Base-by-base conservation (phyloP, 2,888 invertebrate species). In the Stegana nigrithorax region DNA sequence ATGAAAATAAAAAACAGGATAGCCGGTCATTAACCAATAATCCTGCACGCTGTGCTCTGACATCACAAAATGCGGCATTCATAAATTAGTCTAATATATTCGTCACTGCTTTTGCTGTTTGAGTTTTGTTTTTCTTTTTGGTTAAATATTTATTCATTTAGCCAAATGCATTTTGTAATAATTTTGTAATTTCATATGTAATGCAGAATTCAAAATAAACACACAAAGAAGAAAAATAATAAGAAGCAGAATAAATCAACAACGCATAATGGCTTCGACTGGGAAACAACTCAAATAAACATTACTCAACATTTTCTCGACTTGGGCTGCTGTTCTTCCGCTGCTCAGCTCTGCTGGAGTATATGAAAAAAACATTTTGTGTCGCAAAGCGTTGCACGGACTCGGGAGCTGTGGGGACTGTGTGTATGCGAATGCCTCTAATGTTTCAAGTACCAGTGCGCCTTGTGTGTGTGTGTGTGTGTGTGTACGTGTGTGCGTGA, bases 361-460 rank as follows among this genome's bases (percentile, higher is more conserved):
- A n/a, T n/a, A 47, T 10, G 47, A 25, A 21, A 47, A 47, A 47
- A 10, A 23, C 47, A 47, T 25, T 25, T 47, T 47, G 21, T 21
- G 25, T 23, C 12, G 47, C 10, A 36, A n/a, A 3, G 1, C 36
- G 2, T 25, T 25, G 7, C 4, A n/a, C n/a, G 2, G 2, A 1
- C 8, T 32, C n/a, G 3, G 2, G 4, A 32, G 2, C 17, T 42
- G 8, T 42, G 42, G n/a, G 47, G n/a, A n/a, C n/a, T n/a, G n/a
- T n/a, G n/a, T n/a, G n/a, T n/a, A n/a, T n/a, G n/a, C n/a, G n/a
- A n/a, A n/a, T n/a, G n/a, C n/a, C 3, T 25, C 50, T 17, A 14
- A 32, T 68, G 69, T 71, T 69, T 77, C 72, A 79, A 77, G 73
- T 72, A 75, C 73, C 73, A 79, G 78, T 55, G 32, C 36, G 53